Base-by-base conservation (phyloP, 2,113 vertebrate genomes). In the Entosphenus tridentatus region DNA sequence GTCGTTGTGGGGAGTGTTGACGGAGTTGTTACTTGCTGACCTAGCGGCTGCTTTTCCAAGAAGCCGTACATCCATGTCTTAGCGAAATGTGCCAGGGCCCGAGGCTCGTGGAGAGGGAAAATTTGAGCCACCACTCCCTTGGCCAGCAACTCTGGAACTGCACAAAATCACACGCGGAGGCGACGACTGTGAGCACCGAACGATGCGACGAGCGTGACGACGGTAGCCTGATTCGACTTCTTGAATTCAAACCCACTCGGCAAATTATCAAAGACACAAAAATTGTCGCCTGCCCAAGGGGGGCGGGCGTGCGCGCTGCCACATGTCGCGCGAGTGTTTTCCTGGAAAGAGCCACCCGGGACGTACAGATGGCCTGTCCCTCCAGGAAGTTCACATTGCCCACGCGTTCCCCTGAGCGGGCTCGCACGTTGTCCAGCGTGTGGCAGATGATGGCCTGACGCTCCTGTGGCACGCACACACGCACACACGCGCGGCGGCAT, bases 361-460 rank as follows among this genome's bases (percentile, higher is more conserved):
- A 78, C 91, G 85, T 78, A 97, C 92, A 92, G 83, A 96, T 95
- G 80, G 91, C 87, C 79, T 97, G 92, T 8, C 90, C 92, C 77
- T 95, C 91, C 58, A 96, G 79, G 79, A 97, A 97, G 80, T 82
- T 84, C 74, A 97, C 85, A 72, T 95, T 96, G 74, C 95, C 90
- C 74, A 97, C 81, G 11, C 81, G 78, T 75, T 96, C 91, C 6
- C 92, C 91, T 13, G 87, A 85, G 80, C 92, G 90, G 77, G 92
- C 88, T 1, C 89, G 79, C 73, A 95, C 82, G 80, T 96, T 96
- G 78, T 93, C 87, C 80, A 97, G 76, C 92, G 90, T 96, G 79
- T 88, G 86, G 71, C 85, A 82, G 78, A 97, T 96, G 81, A 97
- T 87, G 78, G 81, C 90, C 77, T 97, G 92, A 68, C 89, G 84